Evolutionary conservation across 2,797 vertebrate genomes (phyloP).

Genomic region (Malurus leucopterus): DNA sequence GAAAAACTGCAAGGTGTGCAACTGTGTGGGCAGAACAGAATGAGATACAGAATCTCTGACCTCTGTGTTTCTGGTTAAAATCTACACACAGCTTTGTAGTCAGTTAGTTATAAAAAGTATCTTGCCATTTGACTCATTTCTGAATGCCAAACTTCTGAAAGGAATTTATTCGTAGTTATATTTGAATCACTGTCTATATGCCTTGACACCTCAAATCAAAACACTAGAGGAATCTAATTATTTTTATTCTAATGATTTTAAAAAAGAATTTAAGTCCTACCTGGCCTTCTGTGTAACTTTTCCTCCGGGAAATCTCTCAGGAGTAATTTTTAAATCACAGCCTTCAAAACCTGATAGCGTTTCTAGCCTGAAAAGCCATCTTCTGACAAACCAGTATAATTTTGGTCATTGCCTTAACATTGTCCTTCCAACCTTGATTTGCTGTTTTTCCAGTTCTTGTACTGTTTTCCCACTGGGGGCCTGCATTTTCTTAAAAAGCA

Average conservation of each 20-base stretch:
- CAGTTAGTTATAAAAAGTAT: slow-evolving; percentile 37
- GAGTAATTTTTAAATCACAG: background rate
- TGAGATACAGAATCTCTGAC: background rate
- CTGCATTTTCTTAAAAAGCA: background rate
- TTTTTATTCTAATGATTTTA: background rate
- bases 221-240: slow-evolving; percentile 7
- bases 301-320: background rate
- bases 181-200: slow-evolving; percentile 16
- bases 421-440: background rate
- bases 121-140: slow-evolving; percentile 43
- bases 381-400: background rate
- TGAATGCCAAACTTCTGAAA: background rate
- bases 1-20: background rate
- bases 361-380: background rate
- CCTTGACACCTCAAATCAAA: slow-evolving; percentile 30
- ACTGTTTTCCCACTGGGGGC: background rate
- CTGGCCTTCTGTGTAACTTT: background rate
- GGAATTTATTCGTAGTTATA: slow-evolving; percentile 14
- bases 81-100: background rate
- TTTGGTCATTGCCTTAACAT: background rate
- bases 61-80: background rate
- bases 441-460: background rate
- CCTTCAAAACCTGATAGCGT: background rate
- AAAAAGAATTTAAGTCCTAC: background rate
- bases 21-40: background rate